Base-by-base conservation (phyloP, 2,113 vertebrate species). In the Thinocorus orbignyianus region DNA sequence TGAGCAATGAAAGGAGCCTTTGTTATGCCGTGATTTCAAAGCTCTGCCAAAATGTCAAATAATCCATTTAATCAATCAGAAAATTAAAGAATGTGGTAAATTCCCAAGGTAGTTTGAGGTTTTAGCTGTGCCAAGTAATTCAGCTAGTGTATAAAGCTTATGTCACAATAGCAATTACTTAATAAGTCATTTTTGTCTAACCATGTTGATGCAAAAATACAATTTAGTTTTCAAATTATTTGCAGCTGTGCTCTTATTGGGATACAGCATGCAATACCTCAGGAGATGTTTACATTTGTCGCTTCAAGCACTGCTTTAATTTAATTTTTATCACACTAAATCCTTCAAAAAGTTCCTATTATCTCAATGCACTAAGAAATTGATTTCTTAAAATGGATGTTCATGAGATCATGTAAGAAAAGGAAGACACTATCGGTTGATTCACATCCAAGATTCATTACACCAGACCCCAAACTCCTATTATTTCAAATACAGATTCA, bases 41-140 rank as follows among this genome's bases (percentile, higher is more conserved):
- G 93, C 97, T 95, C 96, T 97, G 96, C 97, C 97, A 97, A 98
- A 98, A 98, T 97, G 98, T 98, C 98, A 98, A 98, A 98, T 97
- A 98, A 98, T 97, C 96, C 96, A 98, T 98, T 98, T 97, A 98
- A 98, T 98, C 98, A 98, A 98, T 98, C 98, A 97, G 94, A 98
- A 98, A 98, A 98, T 97, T 97, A 97, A 98, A 97, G 95, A 97
- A 98, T 93, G 97, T 95, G 87, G 73, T 97, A 97, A 92, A 97
- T 95, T 97, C 92, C 97, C 93, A 87, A 97, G 91, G 95, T 94
- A 94, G 84, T 78, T 93, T 80, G 95, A 95, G 17, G 90, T 95
- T 96, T 97, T 84, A 97, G 88, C 90, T 91, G 55, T 97, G 97
- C 93, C 92, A 96, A 97, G 84, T 90, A 95, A 96, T 97, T 96